phyloP scores from a whole-genome alignment of 2,797 vertebrate genomes.

The Orestias chungarensis region DNA sequence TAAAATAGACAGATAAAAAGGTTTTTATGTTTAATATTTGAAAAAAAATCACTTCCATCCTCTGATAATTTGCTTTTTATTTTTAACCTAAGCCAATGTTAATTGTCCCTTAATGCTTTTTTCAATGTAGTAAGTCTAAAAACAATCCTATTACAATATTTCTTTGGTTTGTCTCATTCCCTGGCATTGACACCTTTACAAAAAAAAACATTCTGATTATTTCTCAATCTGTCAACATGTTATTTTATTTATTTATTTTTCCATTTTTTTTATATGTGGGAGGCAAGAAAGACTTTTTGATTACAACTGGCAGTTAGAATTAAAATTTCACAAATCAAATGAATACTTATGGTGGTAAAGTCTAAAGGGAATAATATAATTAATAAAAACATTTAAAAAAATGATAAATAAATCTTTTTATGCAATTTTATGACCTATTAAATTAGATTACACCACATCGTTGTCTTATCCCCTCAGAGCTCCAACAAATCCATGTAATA shows the following conservation, averaged over 20 bases:
- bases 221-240: background rate
- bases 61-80: too few relatives aligned
- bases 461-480: background rate
- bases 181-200: background rate
- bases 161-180: background rate
- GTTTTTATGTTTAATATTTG: too few relatives aligned
- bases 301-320: background rate
- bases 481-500: background rate
- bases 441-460: background rate
- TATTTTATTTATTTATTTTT: background rate
- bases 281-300: background rate
- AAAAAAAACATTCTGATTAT: background rate
- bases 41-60: too few relatives aligned
- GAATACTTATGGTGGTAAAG: background rate
- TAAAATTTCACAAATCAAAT: background rate
- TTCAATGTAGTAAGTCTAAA: too few relatives aligned
- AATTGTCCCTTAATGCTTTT: too few relatives aligned
- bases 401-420: background rate
- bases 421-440: background rate
- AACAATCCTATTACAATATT: background rate
- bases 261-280: too few relatives aligned
- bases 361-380: background rate
- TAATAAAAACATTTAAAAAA: background rate
- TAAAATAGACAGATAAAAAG: too few relatives aligned
- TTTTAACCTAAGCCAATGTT: too few relatives aligned